Evolutionary conservation across 2,797 vertebrate species (phyloP).

Genomic region (Danio jaintianensis): DNA sequence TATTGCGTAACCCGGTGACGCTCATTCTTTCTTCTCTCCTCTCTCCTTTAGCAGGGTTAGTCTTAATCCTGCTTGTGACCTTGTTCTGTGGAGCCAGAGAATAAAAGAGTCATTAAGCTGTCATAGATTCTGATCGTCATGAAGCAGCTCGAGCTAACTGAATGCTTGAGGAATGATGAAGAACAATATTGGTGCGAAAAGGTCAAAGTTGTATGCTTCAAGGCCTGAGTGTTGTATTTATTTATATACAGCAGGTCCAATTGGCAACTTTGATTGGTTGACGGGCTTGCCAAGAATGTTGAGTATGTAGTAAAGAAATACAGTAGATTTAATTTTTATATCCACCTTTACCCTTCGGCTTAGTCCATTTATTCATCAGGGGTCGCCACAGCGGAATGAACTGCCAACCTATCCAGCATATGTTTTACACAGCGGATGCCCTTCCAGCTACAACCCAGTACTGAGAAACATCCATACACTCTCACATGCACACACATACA

Average conservation of each 20-base stretch:
- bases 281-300: too few relatives aligned
- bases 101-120: constrained; percentile 22
- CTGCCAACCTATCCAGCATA: too few relatives aligned
- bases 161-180: background rate
- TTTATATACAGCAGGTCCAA: constrained; percentile 14
- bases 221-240: background rate
- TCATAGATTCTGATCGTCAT: constrained; percentile 9
- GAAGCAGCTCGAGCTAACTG: background rate
- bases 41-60: constrained; percentile 30
- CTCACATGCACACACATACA: too few relatives aligned
- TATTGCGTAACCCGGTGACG: constrained; percentile 49
- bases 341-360: too few relatives aligned
- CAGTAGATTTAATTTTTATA: too few relatives aligned
- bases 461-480: too few relatives aligned
- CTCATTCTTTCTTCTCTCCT: constrained; percentile 15
- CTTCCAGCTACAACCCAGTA: too few relatives aligned
- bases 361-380: too few relatives aligned
- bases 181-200: background rate
- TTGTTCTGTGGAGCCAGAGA: constrained; percentile 20
- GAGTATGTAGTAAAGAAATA: too few relatives aligned
- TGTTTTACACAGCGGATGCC: too few relatives aligned
- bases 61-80: constrained; percentile 51
- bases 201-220: background rate
- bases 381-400: too few relatives aligned
- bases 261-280: too few relatives aligned